Evolutionary conservation across 1,140 invertebrate species (phyloP), one percentile per base, ranked within the genome.

Genomic region (Callitettix versicolor): DNA sequence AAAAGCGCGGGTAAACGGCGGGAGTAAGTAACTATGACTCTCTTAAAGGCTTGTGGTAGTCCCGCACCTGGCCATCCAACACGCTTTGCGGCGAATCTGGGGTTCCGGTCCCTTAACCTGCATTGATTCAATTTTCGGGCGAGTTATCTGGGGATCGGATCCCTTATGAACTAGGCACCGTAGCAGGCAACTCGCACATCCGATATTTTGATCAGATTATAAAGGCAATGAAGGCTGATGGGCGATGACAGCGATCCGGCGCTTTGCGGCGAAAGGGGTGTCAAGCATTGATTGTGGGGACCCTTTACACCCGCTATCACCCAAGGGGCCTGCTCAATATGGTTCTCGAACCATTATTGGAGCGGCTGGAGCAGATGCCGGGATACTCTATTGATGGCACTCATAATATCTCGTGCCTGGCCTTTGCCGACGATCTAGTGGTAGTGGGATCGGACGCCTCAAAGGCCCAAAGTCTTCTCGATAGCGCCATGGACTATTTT

Each of bases 21-120:
- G n/a, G n/a, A n/a, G n/a, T n/a, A n/a, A n/a, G n/a, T n/a, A n/a
- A n/a, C n/a, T n/a, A n/a, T n/a, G n/a, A n/a, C n/a, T n/a, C n/a
- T n/a, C n/a, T n/a, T n/a, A n/a, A 64, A 63, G 20, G 65, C 66
- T 0, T 73, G 73, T 44, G 69, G 70, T 26, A 61, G 65, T 72
- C 0, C 54, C 62, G 0, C 65, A 67, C 26, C 11, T 50, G 0
- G 51, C 67, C 0, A 53, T 67, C 0, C 0, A 50, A 0, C 24
- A 48, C 57, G 0, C 52, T 72, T 0, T 30, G 20, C n/a, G n/a
- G 1, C 21, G 51, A 5, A 21, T 11, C 15, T 30, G n/a, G 58
- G 43, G 5, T 20, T 18, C 43, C 48, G n/a, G 22, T 22, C 11
- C 12, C 9, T 49, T 38, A 1, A 30, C 59, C 0, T n/a, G 0